These are phyloP conservation scores for Sebastes nivosus DNA, from an alignment of 2,797 vertebrate genomes.

Conservation along the genomic window DNA sequence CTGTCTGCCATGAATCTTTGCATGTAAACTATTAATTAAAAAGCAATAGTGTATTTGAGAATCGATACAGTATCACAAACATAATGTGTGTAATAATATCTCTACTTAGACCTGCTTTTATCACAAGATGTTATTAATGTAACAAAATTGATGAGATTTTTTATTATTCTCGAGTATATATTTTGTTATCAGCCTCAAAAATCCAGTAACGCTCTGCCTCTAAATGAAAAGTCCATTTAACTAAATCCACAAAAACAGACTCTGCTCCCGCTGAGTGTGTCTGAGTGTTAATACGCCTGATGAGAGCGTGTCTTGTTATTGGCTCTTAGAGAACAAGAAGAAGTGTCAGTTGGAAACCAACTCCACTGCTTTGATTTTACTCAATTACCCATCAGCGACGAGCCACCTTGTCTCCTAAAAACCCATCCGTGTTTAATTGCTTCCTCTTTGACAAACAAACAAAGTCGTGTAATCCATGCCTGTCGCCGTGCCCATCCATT, in stretches of 20 bases:
- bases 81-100: not conserved
- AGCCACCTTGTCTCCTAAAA: conserved; percentile 51
- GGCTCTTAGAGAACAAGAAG: conserved; percentile 23
- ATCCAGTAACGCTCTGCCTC: not conserved
- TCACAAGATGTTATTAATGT: not conserved
- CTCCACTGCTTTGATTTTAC: conserved; percentile 33
- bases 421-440: conserved; percentile 55
- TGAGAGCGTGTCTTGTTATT: not conserved
- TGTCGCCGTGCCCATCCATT: conserved; percentile 48
- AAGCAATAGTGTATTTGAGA: no score
- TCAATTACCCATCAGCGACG: conserved; percentile 35
- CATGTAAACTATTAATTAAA: not conserved
- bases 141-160: not conserved
- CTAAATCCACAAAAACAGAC: conserved; percentile 1
- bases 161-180: not conserved
- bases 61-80: not conserved
- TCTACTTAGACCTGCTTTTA: not conserved
- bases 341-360: conserved; percentile 32
- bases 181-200: not conserved
- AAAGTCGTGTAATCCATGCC: conserved; percentile 41
- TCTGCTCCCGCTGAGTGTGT: conserved; percentile 3
- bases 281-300: not conserved
- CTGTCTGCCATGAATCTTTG: not conserved
- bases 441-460: conserved; percentile 53
- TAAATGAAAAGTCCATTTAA: conserved; percentile 12